Percentiles rank a stretch among this genome's conserved stretches.
Evolutionary conservation across 2,113 vertebrate species (phyloP).

Genomic region (Indicator indicator): DNA sequence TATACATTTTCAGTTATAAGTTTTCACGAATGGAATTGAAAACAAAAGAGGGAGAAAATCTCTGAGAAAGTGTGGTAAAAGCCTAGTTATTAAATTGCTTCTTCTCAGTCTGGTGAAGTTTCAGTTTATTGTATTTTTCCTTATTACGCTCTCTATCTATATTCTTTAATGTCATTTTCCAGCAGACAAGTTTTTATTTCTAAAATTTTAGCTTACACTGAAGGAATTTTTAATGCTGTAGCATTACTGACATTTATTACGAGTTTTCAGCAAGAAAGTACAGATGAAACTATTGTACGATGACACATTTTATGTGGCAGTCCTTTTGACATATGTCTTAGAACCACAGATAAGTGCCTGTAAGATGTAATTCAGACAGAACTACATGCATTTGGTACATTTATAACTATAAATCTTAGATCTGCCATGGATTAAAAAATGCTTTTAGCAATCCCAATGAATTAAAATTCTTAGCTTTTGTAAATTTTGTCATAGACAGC

Average conservation of each 20-base stretch:
- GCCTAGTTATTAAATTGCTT: background rate
- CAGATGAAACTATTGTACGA: background rate
- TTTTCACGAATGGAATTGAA: slow-evolving; percentile 31
- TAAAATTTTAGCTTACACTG: background rate
- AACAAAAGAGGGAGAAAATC: slow-evolving; percentile 30
- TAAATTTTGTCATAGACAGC: background rate
- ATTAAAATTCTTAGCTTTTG: background rate
- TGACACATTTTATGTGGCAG: background rate
- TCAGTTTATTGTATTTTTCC: background rate
- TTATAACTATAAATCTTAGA: background rate
- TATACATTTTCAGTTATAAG: background rate
- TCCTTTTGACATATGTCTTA: background rate
- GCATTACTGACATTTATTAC: background rate
- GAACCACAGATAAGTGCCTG: background rate
- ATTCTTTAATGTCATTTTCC: background rate
- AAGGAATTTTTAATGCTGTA: background rate
- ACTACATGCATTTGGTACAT: background rate
- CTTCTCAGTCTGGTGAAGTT: background rate
- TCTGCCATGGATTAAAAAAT: background rate
- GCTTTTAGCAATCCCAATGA: background rate
- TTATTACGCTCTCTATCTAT: background rate
- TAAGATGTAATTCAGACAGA: background rate
- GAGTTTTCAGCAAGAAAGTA: background rate
- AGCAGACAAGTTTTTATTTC: background rate
- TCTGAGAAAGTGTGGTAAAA: background rate